A percentile compares a stretch with the other conserved stretches of the same genome.
phyloP scores from a whole-genome alignment of 2,888 invertebrate species.

The Orthosia gracilis region DNA sequence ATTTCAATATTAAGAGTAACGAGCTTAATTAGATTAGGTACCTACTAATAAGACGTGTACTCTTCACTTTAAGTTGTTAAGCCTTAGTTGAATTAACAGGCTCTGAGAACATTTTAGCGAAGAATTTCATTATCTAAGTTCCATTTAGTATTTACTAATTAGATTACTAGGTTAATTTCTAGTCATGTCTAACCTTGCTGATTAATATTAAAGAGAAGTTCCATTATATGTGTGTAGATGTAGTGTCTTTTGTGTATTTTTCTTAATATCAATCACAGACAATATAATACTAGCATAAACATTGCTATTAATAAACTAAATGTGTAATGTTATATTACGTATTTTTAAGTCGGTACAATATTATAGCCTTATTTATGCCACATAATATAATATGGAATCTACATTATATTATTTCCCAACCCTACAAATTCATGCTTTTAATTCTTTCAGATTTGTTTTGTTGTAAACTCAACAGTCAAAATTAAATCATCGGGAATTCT shows the following conservation, averaged over 20 bases:
- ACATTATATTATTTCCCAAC: too few relatives aligned
- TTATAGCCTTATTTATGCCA: neutral
- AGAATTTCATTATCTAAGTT: conserved; percentile 20
- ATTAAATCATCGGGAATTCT: too few relatives aligned
- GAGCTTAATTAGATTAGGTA: neutral
- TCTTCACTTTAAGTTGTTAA: conserved; percentile 6
- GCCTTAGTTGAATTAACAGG: conserved; percentile 8
- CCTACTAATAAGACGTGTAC: neutral
- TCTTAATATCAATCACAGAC: too few relatives aligned
- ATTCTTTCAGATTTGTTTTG: too few relatives aligned
- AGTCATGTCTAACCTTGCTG: neutral
- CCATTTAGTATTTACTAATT: conserved; percentile 5
- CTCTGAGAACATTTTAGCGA: conserved; percentile 21
- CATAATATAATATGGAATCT: neutral
- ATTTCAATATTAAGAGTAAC: neutral
- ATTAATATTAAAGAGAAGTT: conserved; percentile 4
- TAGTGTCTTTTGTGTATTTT: too few relatives aligned
- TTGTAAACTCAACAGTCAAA: too few relatives aligned
- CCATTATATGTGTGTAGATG: too few relatives aligned
- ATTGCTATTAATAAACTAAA: neutral
- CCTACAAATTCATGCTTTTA: too few relatives aligned
- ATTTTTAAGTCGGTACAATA: too few relatives aligned
- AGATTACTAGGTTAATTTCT: conserved; percentile 7
- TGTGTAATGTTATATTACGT: neutral
- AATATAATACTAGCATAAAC: too few relatives aligned